phyloP scores from a whole-genome alignment of 92 coral and sea anemone species.

The Phymanthus crucifer region DNA sequence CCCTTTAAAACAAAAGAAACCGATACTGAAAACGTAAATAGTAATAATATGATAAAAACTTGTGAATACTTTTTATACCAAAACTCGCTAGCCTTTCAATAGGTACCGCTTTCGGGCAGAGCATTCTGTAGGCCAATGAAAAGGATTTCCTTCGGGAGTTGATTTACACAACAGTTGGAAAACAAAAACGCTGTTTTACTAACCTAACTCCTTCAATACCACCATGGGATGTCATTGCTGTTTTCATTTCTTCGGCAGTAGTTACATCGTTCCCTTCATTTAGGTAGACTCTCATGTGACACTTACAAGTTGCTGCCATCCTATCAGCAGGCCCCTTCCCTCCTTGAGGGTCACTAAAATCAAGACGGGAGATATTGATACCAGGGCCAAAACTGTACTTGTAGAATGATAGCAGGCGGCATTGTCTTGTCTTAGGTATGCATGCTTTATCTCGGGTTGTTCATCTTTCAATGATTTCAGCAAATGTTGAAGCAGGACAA shows the following conservation, averaged over 20 bases:
- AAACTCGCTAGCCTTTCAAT: too few relatives aligned
- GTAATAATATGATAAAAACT: too few relatives aligned
- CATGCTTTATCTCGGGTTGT: slow-evolving; percentile 18
- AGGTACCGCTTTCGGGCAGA: too few relatives aligned
- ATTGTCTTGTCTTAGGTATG: slow-evolving; percentile 27
- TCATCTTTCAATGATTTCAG: slow-evolving; percentile 16
- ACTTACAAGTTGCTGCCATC: slow-evolving; percentile 25
- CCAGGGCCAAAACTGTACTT: background rate
- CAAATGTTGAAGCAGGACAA: background rate
- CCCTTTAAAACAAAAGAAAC: too few relatives aligned
- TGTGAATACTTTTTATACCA: too few relatives aligned
- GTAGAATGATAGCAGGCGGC: slow-evolving; percentile 27
- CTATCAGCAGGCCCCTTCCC: slow-evolving; percentile 21
- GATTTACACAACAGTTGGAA: too few relatives aligned
- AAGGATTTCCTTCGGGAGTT: too few relatives aligned
- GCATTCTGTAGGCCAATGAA: too few relatives aligned
- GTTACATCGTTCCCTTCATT: slow-evolving; percentile 34
- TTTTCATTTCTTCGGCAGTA: slow-evolving; percentile 15
- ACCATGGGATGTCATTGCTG: slow-evolving; percentile 16
- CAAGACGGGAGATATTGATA: background rate
- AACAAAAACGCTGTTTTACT: background rate
- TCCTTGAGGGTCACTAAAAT: slow-evolving; percentile 20
- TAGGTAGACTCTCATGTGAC: slow-evolving; percentile 14
- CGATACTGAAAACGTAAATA: too few relatives aligned
- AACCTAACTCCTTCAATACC: slow-evolving; percentile 29